These are phyloP conservation scores for Patiria pectinifera DNA, from an alignment of 53 echinoderm and acorn worm genomes.

Conservation along the genomic window DNA sequence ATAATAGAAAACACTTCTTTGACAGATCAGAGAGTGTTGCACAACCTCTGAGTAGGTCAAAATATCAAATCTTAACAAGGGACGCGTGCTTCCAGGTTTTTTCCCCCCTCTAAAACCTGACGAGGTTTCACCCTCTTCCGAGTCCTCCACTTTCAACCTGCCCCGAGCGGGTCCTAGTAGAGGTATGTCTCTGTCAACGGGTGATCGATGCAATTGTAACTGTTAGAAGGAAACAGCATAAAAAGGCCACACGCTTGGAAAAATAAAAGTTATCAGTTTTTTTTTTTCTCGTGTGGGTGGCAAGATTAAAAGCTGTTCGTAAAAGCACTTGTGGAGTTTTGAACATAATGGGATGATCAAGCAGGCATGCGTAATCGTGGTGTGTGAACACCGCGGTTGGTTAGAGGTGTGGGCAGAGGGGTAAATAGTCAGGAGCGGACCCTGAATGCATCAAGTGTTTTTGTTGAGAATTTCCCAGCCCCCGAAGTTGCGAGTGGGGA, in stretches of 20 bases:
- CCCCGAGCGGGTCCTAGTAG: slow-evolving; percentile 13
- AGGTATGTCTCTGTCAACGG: slow-evolving; percentile 50
- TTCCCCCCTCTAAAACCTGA: slow-evolving; percentile 17
- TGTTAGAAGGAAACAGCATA: slow-evolving; percentile 19
- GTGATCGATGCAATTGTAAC: slow-evolving; percentile 61
- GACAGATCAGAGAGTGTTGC: slow-evolving; percentile 35
- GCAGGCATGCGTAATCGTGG: slow-evolving; percentile 54
- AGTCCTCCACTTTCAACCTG: slow-evolving; percentile 2
- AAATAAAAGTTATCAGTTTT: slow-evolving; percentile 1
- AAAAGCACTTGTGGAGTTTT: slow-evolving; percentile 22
- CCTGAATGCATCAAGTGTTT: slow-evolving; percentile 46
- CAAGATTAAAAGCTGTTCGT: background rate
- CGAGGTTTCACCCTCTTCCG: slow-evolving; percentile 46
- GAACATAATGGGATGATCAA: slow-evolving; percentile 9
- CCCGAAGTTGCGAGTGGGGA: background rate
- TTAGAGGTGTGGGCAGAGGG: slow-evolving; percentile 41
- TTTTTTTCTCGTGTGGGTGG: slow-evolving; percentile 29
- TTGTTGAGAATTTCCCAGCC: slow-evolving; percentile 41
- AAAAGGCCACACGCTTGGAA: slow-evolving; percentile 2
- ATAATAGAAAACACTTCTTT: slow-evolving; percentile 63
- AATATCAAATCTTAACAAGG: slow-evolving; percentile 44
- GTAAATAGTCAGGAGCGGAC: background rate
- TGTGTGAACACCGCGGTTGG: slow-evolving; percentile 52
- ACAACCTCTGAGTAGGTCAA: slow-evolving; percentile 54
- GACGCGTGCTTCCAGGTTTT: slow-evolving; percentile 11